These are phyloP conservation scores for Meganola albula DNA, from an alignment of 2,888 invertebrate genomes.

Conservation along the genomic window DNA sequence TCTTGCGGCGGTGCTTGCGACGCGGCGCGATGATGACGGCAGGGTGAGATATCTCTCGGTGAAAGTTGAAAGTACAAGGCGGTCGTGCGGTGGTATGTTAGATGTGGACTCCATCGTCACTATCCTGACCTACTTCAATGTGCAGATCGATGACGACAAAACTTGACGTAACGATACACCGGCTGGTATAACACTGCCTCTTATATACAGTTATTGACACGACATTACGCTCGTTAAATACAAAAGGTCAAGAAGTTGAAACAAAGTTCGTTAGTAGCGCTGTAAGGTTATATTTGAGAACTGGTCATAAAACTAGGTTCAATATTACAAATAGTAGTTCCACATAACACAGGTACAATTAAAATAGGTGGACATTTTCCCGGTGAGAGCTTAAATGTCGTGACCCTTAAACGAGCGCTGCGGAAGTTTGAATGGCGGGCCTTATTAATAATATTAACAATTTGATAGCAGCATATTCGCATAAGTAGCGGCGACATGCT, in stretches of 20 bases:
- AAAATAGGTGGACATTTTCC: slow-evolving; percentile 14
- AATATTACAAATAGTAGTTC: neutral
- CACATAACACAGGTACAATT: neutral
- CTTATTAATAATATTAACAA: too few species aligned
- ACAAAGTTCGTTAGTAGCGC: slow-evolving; percentile 22
- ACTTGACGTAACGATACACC: slow-evolving; percentile 15
- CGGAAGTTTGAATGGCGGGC: too few species aligned
- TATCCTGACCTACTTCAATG: slow-evolving; percentile 37
- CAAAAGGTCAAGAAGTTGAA: slow-evolving; percentile 29
- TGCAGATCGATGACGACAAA: slow-evolving; percentile 30
- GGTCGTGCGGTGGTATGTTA: slow-evolving; percentile 14
- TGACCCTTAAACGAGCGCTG: neutral
- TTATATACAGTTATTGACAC: slow-evolving; percentile 20
- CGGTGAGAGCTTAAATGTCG: neutral
- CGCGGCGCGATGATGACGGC: neutral
- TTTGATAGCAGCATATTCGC: too few species aligned
- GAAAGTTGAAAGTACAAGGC: slow-evolving; percentile 21
- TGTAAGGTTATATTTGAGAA: slow-evolving; percentile 5
- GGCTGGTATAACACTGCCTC: slow-evolving; percentile 16
- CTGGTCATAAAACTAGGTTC: neutral
- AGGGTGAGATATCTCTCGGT: slow-evolving; percentile 2
- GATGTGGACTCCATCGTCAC: slow-evolving; percentile 17
- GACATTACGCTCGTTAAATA: slow-evolving; percentile 22
- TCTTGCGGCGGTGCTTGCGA: neutral
- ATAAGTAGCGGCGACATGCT: too few species aligned